phyloP scores from a whole-genome alignment of 2,113 vertebrate genomes.

The Castor canadensis region DNA sequence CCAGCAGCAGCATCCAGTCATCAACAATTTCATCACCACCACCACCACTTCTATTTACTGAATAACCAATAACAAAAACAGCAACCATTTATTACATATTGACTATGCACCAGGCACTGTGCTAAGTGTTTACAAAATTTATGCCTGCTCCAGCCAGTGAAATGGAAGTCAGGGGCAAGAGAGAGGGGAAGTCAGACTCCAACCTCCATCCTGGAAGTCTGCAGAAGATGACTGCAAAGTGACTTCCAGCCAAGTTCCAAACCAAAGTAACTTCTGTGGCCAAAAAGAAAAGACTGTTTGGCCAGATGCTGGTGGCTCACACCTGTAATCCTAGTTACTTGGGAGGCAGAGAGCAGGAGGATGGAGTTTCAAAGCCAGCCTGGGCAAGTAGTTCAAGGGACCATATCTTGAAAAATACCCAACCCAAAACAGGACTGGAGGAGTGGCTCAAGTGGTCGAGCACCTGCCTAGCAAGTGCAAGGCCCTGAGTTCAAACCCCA shows the following conservation, averaged over 20 bases:
- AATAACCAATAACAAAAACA: conserved; percentile 48
- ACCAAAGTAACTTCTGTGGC: not conserved
- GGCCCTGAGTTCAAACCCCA: too few relatives aligned
- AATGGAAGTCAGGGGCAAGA: not conserved
- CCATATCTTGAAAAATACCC: too few relatives aligned
- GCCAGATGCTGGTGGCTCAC: too few relatives aligned
- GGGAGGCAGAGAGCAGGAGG: too few relatives aligned
- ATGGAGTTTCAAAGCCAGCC: too few relatives aligned
- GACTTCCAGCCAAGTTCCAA: not conserved
- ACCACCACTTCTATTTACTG: not conserved
- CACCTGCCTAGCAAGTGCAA: too few relatives aligned
- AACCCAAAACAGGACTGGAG: too few relatives aligned
- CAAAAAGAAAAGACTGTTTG: too few relatives aligned
- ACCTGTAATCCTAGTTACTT: too few relatives aligned
- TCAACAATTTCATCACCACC: not conserved
- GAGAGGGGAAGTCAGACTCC: not conserved
- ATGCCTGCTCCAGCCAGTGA: not conserved
- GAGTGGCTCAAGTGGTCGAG: too few relatives aligned
- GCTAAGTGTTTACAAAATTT: not conserved
- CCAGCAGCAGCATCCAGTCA: not conserved
- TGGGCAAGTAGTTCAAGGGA: too few relatives aligned
- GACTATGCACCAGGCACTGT: not conserved
- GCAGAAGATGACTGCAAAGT: not conserved
- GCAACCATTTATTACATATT: not conserved
- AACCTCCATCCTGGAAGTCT: not conserved